Evolutionary conservation across 2,888 invertebrate genomes (phyloP), one percentile per base, ranked within the genome.

Genomic region (Chymomyza procnemis): DNA sequence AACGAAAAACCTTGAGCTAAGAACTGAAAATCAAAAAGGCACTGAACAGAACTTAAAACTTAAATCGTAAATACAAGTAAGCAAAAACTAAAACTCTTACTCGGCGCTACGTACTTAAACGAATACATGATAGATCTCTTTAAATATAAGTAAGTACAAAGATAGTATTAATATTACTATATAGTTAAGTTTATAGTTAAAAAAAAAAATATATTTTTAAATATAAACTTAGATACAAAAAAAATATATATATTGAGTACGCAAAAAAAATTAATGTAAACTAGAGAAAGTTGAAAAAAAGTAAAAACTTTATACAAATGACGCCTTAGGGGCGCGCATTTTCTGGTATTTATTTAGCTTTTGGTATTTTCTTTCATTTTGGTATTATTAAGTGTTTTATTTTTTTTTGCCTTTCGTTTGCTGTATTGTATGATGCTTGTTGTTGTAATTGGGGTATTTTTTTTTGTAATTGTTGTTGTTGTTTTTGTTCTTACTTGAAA

Each of bases 401-500:
- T 47, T 52, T 56, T 60, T 48, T 63, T 41, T 56, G 50, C 61
- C 12, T 16, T n/a, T 58, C 22, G 48, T 41, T 41, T 63, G 34
- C 34, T 66, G 61, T 66, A 56, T 47, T 22, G n/a, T 55, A 22
- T 57, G 34, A 14, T 48, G 58, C 58, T 66, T 66, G 59, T 72
- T 34, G 46, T 61, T 70, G 65, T 74, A 61, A 61, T 66, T 52
- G 14, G 46, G 48, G 47, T 12, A 57, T 22, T 22, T 22, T 2
- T 2, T 18, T 56, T 67, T 63, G 69, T 78, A 71, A 69, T 71
- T 69, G 66, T 76, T 79, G 84, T 67, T 63, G 69, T 78, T 73
- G 67, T 71, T 69, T 64, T 76, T 79, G 84, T 88, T 91, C 95
- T 95, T 95, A 97, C 97, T 97, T 97, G 97, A 92, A 98, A 98